A percentile compares a stretch with the other conserved stretches of the same genome.
phyloP scores from a whole-genome alignment of 30 jellyfish, hydroid and myxozoan genomes.

The Turritopsis rubra region DNA sequence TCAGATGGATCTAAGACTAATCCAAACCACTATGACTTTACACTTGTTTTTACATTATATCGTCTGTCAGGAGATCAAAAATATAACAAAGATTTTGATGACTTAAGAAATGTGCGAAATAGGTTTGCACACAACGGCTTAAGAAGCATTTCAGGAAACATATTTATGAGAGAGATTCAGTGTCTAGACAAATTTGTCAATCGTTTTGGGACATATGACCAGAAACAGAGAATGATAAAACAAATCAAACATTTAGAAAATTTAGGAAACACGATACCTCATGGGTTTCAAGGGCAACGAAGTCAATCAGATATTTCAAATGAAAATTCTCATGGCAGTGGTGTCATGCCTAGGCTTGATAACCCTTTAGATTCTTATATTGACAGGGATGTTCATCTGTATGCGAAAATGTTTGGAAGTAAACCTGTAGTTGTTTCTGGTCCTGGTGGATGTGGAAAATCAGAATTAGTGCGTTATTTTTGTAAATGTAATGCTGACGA shows the following conservation, averaged over 20 bases:
- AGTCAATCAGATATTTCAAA: not conserved
- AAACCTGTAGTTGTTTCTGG: slow-evolving; percentile 36
- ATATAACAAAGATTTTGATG: not conserved
- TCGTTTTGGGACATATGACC: not conserved
- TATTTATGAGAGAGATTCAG: too few species aligned
- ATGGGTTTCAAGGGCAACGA: not conserved
- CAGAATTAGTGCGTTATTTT: slow-evolving; percentile 40
- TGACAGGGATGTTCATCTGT: not conserved
- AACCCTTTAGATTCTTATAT: not conserved
- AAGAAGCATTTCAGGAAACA: too few species aligned
- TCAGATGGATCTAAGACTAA: not conserved
- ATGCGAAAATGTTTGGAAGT: not conserved
- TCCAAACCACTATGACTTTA: not conserved
- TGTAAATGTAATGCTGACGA: slow-evolving; percentile 7
- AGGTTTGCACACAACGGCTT: not conserved
- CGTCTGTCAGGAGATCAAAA: not conserved
- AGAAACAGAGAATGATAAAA: not conserved
- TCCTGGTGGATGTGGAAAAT: slow-evolving; percentile 52
- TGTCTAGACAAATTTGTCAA: not conserved
- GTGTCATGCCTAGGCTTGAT: not conserved
- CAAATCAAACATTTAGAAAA: too few species aligned
- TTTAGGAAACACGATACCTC: not conserved
- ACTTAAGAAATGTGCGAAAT: not conserved
- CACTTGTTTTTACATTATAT: not conserved
- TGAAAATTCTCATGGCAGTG: not conserved